These are phyloP conservation scores for Tachina lurida DNA, from an alignment of 2,888 invertebrate genomes.

Conservation along the genomic window DNA sequence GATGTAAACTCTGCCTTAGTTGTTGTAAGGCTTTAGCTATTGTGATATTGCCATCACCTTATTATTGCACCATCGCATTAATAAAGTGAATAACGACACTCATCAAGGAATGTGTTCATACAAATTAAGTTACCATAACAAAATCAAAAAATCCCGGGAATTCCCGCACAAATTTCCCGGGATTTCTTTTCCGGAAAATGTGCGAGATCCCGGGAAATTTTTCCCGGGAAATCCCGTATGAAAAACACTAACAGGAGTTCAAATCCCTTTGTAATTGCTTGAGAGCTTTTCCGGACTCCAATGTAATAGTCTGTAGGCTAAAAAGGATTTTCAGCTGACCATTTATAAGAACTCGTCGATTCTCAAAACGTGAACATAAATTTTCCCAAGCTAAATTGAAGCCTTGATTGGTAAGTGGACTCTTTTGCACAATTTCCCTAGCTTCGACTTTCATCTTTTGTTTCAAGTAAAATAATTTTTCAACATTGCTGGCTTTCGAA, in stretches of 20 bases:
- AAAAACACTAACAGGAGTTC: slow-evolving; percentile 26
- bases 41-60: no score
- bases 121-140: no score
- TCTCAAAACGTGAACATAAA: slow-evolving; percentile 32
- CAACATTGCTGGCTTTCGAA: not conserved
- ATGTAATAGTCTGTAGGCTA: not conserved
- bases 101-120: no score
- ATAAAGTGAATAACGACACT: no score
- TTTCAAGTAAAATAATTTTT: not conserved
- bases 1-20: no score
- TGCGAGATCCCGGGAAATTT: no score
- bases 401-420: slow-evolving; percentile 25
- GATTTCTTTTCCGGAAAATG: no score
- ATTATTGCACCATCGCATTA: no score
- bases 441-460: slow-evolving; percentile 24
- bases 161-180: no score
- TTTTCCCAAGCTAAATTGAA: slow-evolving; percentile 17
- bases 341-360: slow-evolving; percentile 38
- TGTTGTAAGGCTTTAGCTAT: no score
- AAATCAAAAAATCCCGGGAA: no score
- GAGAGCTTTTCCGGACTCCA: slow-evolving; percentile 27
- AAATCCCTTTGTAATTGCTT: slow-evolving; percentile 42
- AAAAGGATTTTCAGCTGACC: slow-evolving; percentile 32
- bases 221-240: no score
- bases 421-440: slow-evolving; percentile 25